Conservation (phyloP, 2,797 vertebrate genomes). For the Acipenser ruthenus region DNA sequence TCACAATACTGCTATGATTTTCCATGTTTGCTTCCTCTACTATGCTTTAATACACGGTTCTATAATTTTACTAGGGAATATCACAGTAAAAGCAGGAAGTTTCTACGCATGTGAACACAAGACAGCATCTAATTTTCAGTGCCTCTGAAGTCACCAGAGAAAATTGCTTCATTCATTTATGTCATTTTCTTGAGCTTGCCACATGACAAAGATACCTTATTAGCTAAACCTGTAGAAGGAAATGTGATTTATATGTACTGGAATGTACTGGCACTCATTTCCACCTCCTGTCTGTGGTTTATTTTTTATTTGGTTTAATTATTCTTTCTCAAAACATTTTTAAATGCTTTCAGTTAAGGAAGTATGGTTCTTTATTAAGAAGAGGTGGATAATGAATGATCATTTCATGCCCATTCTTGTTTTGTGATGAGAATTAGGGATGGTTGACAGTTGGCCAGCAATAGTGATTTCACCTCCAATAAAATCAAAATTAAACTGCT, state of each 20-base stretch:
- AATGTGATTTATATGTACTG: conserved; percentile 50
- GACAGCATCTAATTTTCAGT: too few species aligned
- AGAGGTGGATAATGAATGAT: background rate
- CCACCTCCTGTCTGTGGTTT: conserved; percentile 49
- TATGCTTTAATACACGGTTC: too few species aligned
- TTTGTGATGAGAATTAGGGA: conserved; percentile 18
- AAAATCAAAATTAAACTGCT: background rate
- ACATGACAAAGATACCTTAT: conserved; percentile 43
- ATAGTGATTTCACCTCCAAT: conserved; percentile 8
- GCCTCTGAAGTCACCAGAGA: too few species aligned
- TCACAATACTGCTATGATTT: too few species aligned
- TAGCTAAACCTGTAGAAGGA: conserved; percentile 38
- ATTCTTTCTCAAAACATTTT: conserved; percentile 35
- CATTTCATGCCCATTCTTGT: conserved; percentile 30
- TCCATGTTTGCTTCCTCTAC: too few species aligned
- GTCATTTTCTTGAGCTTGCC: conserved; percentile 40
- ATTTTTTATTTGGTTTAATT: conserved; percentile 48
- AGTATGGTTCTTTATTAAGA: conserved; percentile 21
- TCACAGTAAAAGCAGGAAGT: too few species aligned
- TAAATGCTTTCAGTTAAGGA: conserved; percentile 32
- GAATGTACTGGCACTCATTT: conserved; percentile 44
- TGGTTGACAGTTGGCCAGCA: background rate
- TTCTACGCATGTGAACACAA: too few species aligned
- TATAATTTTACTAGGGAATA: too few species aligned
- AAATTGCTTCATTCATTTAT: too few species aligned